Percentiles rank a stretch among this genome's conserved stretches.
Evolutionary conservation across 1,140 invertebrate species (phyloP).

Genomic region (Lamellibrachia luymesi): DNA sequence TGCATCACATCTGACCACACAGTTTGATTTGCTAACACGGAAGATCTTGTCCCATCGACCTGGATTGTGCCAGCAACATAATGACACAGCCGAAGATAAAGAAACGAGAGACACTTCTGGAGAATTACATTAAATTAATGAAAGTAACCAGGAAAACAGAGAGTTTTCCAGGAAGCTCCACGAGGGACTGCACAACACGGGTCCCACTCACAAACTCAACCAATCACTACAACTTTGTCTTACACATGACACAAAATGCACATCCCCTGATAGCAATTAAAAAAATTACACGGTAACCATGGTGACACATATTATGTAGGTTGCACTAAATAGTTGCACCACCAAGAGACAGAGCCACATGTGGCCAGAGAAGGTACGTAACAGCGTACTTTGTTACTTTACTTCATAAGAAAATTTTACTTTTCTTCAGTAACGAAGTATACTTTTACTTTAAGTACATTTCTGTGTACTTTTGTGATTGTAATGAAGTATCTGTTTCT

Average conservation of each 20-base stretch:
- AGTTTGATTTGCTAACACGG: not conserved
- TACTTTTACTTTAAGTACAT: too few species aligned
- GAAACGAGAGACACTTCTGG: not conserved
- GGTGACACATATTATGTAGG: not conserved
- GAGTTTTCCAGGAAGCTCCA: not conserved
- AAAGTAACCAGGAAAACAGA: not conserved
- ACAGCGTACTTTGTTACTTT: too few species aligned
- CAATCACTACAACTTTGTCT: not conserved
- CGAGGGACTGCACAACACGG: not conserved
- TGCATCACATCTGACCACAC: not conserved
- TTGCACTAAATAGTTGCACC: not conserved
- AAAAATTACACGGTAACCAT: slow-evolving; percentile 1
- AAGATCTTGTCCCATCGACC: not conserved
- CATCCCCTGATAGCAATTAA: not conserved
- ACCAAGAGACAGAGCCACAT: not conserved
- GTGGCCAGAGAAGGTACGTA: not conserved
- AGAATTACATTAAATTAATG: not conserved
- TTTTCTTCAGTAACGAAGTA: too few species aligned
- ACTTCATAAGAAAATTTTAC: too few species aligned
- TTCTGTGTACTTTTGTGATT: too few species aligned
- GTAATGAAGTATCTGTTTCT: too few species aligned
- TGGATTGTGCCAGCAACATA: too few species aligned
- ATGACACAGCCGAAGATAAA: not conserved
- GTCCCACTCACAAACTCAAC: not conserved
- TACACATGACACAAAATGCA: not conserved